phyloP scores from a whole-genome alignment of 1,140 invertebrate species.

The Samia ricini region DNA sequence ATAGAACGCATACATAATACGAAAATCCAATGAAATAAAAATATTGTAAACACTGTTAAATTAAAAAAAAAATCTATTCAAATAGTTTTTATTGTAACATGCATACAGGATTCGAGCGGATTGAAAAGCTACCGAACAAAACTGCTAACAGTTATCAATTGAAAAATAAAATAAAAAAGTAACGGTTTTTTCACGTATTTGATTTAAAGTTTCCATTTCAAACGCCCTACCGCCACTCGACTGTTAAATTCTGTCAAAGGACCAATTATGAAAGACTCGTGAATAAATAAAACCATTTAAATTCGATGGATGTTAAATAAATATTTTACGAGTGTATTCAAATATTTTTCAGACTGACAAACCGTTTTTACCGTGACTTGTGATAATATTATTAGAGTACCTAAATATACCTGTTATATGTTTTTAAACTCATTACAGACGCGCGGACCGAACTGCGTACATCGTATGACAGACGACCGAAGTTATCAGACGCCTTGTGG shows the following conservation, averaged over 20 bases:
- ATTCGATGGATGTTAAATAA: conserved; percentile 13
- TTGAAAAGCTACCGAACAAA: conserved; percentile 9
- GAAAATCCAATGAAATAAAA: too few species aligned
- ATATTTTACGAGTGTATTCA: conserved; percentile 15
- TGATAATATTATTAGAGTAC: too few species aligned
- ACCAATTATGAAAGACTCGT: conserved; percentile 15
- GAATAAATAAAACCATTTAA: conserved; percentile 9
- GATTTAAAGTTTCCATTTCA: conserved; percentile 14
- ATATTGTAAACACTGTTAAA: background rate
- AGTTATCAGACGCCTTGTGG: too few species aligned
- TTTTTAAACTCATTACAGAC: too few species aligned
- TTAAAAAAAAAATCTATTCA: background rate
- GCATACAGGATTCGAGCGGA: background rate
- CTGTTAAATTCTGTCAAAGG: conserved; percentile 15
- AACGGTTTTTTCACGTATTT: conserved; percentile 13
- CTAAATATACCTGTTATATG: too few species aligned
- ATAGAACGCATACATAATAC: too few species aligned
- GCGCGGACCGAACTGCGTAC: too few species aligned
- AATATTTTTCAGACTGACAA: conserved; percentile 8
- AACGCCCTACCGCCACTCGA: conserved; percentile 1
- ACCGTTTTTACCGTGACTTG: background rate
- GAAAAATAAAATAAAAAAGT: conserved; percentile 1
- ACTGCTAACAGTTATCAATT: conserved; percentile 4
- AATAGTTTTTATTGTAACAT: conserved; percentile 2
- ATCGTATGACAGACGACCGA: too few species aligned